Evolutionary conservation across 2,797 vertebrate species (phyloP).

Genomic region (Hippoglossus hippoglossus): DNA sequence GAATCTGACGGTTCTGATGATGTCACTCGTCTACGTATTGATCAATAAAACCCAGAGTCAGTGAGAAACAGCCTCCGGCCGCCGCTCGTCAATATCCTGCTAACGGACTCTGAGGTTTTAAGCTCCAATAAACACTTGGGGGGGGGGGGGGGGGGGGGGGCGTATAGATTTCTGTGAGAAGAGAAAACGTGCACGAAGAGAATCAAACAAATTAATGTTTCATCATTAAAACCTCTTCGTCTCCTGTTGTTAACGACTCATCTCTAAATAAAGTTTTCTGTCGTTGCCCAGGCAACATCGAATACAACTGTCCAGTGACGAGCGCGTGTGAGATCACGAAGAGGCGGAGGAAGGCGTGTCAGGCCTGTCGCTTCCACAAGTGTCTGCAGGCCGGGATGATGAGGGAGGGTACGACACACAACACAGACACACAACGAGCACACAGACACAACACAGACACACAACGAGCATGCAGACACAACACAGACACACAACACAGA

Average conservation of each 20-base stretch:
- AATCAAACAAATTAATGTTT: background rate
- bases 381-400: slow-evolving; percentile 86
- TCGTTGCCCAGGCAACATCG: slow-evolving; percentile 81
- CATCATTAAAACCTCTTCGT: background rate
- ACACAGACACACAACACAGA: too few species aligned
- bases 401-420: slow-evolving; percentile 78
- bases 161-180: slow-evolving; percentile 28
- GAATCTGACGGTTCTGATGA: too few species aligned
- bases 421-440: too few species aligned
- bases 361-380: slow-evolving; percentile 86
- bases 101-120: background rate
- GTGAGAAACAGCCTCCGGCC: too few species aligned
- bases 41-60: too few species aligned
- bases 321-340: slow-evolving; percentile 86
- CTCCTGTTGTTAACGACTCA: background rate
- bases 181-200: too few species aligned
- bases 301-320: slow-evolving; percentile 83
- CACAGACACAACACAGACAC: background rate
- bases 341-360: slow-evolving; percentile 83
- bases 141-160: background rate
- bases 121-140: background rate
- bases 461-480: background rate
- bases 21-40: too few species aligned
- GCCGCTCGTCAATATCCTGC: too few species aligned
- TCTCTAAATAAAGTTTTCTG: background rate